Evolutionary conservation across 2,113 vertebrate species (phyloP).

Genomic region (Elachura formosa): DNA sequence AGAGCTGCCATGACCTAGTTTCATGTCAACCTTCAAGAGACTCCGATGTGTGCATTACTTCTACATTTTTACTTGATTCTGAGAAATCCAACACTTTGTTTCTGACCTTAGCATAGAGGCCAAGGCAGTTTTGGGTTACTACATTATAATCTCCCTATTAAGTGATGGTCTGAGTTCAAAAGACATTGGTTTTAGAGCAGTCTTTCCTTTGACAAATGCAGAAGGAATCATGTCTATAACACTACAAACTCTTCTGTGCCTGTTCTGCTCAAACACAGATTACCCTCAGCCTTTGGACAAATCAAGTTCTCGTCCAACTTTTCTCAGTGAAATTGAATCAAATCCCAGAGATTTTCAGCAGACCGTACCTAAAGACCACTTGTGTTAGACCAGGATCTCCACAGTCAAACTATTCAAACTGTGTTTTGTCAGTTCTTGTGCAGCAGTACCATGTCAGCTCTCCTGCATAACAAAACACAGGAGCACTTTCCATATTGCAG

Average conservation of each 20-base stretch:
- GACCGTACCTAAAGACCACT: neutral
- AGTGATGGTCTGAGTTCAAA: neutral
- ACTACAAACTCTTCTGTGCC: neutral
- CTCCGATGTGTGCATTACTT: rapidly evolving
- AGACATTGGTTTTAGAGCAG: neutral
- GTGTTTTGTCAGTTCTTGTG: neutral
- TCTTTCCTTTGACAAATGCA: neutral
- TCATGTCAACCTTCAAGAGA: neutral
- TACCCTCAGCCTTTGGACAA: neutral
- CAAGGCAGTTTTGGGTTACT: neutral
- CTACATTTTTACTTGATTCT: neutral
- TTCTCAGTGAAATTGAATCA: neutral
- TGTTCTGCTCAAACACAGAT: neutral
- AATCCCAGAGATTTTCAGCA: neutral
- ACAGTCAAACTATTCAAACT: neutral
- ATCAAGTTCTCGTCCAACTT: neutral
- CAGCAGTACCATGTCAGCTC: neutral
- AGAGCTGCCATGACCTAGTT: neutral
- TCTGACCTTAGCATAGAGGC: neutral
- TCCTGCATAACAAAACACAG: neutral
- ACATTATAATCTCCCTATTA: neutral
- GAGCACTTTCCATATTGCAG: neutral
- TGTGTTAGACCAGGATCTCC: neutral
- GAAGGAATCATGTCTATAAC: neutral
- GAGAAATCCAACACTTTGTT: neutral